A percentile compares a stretch with the other conserved stretches of the same genome.
phyloP scores from a whole-genome alignment of 2,113 vertebrate species.

The Capreolus pygargus region DNA sequence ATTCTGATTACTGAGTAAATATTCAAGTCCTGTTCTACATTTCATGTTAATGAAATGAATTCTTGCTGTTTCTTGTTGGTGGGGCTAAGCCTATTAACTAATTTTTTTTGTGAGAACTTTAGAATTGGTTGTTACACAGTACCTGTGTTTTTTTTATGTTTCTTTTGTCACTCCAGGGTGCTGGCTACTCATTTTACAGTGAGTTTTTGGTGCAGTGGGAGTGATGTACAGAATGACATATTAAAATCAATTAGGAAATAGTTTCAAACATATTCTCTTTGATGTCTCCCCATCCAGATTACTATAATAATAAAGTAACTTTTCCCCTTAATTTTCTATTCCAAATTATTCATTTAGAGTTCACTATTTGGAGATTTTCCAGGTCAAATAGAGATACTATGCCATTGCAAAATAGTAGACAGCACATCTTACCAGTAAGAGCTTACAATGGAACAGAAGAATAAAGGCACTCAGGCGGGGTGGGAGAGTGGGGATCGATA shows the following conservation, averaged over 20 bases:
- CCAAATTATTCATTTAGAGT: neutral
- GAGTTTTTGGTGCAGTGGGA: accelerated
- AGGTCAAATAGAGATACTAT: neutral
- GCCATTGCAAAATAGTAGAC: neutral
- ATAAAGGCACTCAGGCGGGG: accelerated
- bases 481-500: accelerated
- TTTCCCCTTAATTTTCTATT: neutral
- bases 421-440: neutral
- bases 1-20: neutral
- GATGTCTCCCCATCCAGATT: neutral
- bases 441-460: neutral
- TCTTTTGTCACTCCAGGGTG: neutral
- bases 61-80: neutral
- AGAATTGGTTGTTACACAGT: neutral
- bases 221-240: neutral
- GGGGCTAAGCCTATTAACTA: neutral
- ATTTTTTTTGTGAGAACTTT: neutral
- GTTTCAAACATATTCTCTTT: neutral
- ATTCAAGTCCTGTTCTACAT: neutral
- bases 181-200: neutral
- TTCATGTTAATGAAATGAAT: neutral
- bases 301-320: neutral
- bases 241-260: neutral
- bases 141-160: neutral
- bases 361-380: neutral